Base-by-base conservation (phyloP, 1,140 invertebrate genomes). In the Phymastichus coffea region DNA sequence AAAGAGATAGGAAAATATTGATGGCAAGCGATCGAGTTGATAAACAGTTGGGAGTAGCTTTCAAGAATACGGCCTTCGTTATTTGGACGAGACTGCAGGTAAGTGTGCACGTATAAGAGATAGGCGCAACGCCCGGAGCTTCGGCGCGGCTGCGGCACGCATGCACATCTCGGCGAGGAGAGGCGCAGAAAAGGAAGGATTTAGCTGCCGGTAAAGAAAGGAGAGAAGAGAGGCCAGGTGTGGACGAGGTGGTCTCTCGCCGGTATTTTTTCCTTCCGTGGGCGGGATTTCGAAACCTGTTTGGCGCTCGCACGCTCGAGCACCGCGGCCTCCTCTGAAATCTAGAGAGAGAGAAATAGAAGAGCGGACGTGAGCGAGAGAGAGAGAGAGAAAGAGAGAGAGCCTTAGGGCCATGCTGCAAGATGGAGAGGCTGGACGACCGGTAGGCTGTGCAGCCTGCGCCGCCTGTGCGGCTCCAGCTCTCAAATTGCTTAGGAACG, bases 281-380 rank as follows among this genome's bases (percentile, higher is more conserved):
- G 76, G 75, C 75, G 76, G 77, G 76, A 79, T 78, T 79, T 77
- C 74, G 76, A 79, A 79, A 78, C 77, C 77, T 77, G 77, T 79
- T 79, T 78, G 73, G 28, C 6, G 28, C 28, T n/a, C n/a, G n/a
- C 28, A 33, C 6, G 28, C 28, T 12, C 12, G 28, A 33, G 28
- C 28, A 33, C 41, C 17, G 6, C 28, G 37, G 43, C 37, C 10
- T 17, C 15, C 40, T 59, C 46, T 52, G 49, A 53, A 49, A 52
- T 53, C 38, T 53, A 46, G 28, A 33, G 28, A 33, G 28, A 33
- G 28, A 33, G 12, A 12, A 33, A 12, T 7, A 12, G 12, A 33
- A 37, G 19, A 23, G 15, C 8, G 28, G 10, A 10, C 14, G 20
- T 33, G 9, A 25, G 48, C 35, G 20, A 20, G 47, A 51, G 47